Conservation (phyloP, 2,113 vertebrate genomes). For the Etheostoma cragini region DNA sequence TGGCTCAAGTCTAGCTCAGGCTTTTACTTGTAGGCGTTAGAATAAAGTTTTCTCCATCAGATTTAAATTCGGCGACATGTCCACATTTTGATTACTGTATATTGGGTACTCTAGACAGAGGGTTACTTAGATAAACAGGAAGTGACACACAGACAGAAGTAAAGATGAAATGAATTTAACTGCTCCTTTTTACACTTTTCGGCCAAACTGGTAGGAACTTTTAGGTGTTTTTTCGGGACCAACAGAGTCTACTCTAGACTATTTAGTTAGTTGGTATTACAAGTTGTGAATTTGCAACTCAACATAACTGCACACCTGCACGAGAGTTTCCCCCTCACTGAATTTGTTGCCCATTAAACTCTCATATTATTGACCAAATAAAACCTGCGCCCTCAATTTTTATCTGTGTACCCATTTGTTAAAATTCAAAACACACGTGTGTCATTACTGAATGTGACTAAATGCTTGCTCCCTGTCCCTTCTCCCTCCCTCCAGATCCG, state of each 20-base stretch:
- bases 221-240: not conserved
- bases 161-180: not conserved
- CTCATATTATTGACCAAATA: conserved; percentile 58
- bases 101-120: not conserved
- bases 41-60: not conserved
- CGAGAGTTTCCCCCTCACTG: conserved; percentile 87
- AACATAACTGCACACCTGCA: conserved; percentile 79
- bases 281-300: conserved; percentile 27
- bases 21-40: not conserved
- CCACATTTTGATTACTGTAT: not conserved
- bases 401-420: conserved; percentile 54
- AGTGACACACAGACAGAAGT: conserved; percentile 3
- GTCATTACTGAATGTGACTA: conserved; percentile 40
- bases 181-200: not conserved
- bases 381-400: conserved; percentile 43
- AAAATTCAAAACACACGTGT: conserved; percentile 18
- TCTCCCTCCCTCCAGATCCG: conserved; percentile 89
- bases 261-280: conserved; percentile 15
- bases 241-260: not conserved
- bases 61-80: not conserved
- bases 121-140: conserved; percentile 66
- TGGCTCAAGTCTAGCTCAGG: not conserved
- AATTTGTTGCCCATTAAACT: conserved; percentile 74
- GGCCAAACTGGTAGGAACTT: not conserved
- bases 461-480: conserved; percentile 44